Evolutionary conservation across 2,888 invertebrate genomes (phyloP).

Genomic region (Spisula solida): DNA sequence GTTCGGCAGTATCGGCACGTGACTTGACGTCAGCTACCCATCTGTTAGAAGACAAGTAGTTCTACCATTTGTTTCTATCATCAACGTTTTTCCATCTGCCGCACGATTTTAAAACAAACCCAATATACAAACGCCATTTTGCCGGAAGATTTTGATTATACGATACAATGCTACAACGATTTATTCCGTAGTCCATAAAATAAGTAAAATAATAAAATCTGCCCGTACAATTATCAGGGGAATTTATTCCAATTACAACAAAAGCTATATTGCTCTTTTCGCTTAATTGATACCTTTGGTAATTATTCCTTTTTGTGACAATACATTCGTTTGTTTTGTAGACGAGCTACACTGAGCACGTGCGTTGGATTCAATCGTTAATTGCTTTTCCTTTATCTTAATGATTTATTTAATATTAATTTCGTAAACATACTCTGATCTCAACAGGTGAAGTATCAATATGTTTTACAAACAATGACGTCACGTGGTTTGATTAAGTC

Average conservation of each 20-base stretch:
- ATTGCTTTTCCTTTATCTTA: constrained; percentile 41
- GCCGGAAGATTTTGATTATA: constrained; percentile 41
- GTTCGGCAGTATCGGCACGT: constrained; percentile 66
- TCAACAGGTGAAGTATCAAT: neutral
- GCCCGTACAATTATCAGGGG: constrained; percentile 10
- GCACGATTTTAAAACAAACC: constrained; percentile 29
- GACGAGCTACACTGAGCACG: constrained; percentile 17
- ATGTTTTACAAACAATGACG: neutral
- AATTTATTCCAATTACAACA: constrained; percentile 34
- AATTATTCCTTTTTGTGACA: constrained; percentile 45
- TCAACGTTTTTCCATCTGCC: constrained; percentile 54
- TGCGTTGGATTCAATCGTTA: constrained; percentile 25
- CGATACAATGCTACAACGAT: neutral
- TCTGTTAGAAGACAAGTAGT: constrained; percentile 68
- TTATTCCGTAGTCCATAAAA: constrained; percentile 23
- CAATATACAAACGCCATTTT: constrained; percentile 19
- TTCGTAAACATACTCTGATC: constrained; percentile 10
- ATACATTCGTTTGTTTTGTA: constrained; percentile 33
- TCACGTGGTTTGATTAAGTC: neutral
- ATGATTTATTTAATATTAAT: constrained; percentile 45
- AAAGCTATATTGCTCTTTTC: constrained; percentile 33
- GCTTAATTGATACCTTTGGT: constrained; percentile 34
- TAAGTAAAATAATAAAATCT: constrained; percentile 37
- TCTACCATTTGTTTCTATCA: constrained; percentile 50
- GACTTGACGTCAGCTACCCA: constrained; percentile 68